These are phyloP conservation scores for Labia minor DNA, from an alignment of 2,888 invertebrate genomes.

Conservation along the genomic window DNA sequence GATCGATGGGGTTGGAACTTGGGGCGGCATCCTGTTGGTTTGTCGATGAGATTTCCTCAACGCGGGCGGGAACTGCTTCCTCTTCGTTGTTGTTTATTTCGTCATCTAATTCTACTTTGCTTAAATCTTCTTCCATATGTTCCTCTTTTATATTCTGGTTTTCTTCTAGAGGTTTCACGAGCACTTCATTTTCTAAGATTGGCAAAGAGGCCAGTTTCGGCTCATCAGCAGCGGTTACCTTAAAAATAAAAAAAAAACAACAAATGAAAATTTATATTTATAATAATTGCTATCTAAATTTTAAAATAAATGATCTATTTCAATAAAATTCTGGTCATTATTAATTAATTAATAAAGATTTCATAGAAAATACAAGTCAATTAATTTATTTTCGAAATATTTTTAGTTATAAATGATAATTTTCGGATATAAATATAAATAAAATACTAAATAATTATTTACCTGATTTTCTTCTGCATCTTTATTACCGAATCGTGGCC, in stretches of 20 bases:
- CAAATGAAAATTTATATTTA: neutral
- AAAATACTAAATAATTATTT: too few species aligned
- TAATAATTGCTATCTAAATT: slow-evolving; percentile 19
- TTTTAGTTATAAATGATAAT: too few species aligned
- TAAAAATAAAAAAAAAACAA: neutral
- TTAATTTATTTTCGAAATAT: too few species aligned
- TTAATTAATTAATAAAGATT: too few species aligned
- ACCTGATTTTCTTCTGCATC: slow-evolving; percentile 26
- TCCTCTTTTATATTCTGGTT: slow-evolving; percentile 9
- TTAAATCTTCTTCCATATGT: slow-evolving; percentile 14
- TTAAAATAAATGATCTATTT: too few species aligned
- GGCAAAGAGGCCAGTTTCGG: slow-evolving; percentile 13
- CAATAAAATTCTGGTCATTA: too few species aligned
- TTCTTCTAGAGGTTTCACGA: neutral
- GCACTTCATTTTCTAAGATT: slow-evolving; percentile 15
- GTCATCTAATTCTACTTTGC: neutral
- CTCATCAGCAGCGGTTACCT: neutral
- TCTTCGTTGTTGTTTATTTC: slow-evolving; percentile 13
- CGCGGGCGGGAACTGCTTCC: slow-evolving; percentile 18
- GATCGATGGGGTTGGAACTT: neutral
- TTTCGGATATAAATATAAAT: too few species aligned
- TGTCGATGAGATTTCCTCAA: neutral
- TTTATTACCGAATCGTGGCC: slow-evolving; percentile 22
- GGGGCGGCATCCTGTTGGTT: neutral
- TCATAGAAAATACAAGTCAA: too few species aligned